Evolutionary conservation across 2,888 invertebrate species (phyloP).

Genomic region (Drosophila longiperda): DNA sequence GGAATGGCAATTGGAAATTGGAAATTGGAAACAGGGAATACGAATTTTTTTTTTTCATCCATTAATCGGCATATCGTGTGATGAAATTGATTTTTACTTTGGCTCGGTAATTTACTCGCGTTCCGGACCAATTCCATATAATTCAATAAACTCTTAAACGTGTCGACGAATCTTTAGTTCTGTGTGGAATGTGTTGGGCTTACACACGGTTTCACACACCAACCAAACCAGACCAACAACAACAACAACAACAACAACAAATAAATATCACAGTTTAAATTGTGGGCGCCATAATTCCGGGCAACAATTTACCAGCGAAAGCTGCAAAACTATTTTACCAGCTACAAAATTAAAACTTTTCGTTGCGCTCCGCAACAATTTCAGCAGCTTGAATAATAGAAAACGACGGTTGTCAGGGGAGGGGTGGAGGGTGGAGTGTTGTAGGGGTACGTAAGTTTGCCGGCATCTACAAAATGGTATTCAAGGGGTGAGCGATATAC

Average conservation of each 20-base stretch:
- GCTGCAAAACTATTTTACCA: conserved; percentile 39
- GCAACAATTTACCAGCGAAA: conserved; percentile 16
- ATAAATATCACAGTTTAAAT: conserved; percentile 31
- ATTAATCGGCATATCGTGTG: conserved; percentile 41
- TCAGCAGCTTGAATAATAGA: conserved; percentile 35
- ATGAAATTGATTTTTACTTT: conserved; percentile 71
- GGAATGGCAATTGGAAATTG: conserved; percentile 13
- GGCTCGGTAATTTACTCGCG: conserved; percentile 60
- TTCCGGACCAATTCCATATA: conserved; percentile 17
- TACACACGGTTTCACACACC: neutral
- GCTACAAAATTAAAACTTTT: conserved; percentile 45
- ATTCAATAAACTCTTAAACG: conserved; percentile 43
- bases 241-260: conserved; percentile 1
- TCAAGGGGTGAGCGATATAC: neutral
- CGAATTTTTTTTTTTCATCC: conserved; percentile 12
- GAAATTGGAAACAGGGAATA: conserved; percentile 15
- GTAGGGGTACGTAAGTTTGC: neutral
- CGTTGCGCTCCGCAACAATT: conserved; percentile 31
- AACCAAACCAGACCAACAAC: neutral
- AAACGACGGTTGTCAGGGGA: conserved; percentile 1
- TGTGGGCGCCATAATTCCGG: conserved; percentile 31
- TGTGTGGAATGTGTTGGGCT: neutral
- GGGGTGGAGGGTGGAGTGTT: neutral
- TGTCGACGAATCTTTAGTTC: conserved; percentile 7
- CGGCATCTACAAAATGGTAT: conserved; percentile 28